Base-by-base conservation (phyloP, 2,113 vertebrate genomes). In the Lanius collurio region DNA sequence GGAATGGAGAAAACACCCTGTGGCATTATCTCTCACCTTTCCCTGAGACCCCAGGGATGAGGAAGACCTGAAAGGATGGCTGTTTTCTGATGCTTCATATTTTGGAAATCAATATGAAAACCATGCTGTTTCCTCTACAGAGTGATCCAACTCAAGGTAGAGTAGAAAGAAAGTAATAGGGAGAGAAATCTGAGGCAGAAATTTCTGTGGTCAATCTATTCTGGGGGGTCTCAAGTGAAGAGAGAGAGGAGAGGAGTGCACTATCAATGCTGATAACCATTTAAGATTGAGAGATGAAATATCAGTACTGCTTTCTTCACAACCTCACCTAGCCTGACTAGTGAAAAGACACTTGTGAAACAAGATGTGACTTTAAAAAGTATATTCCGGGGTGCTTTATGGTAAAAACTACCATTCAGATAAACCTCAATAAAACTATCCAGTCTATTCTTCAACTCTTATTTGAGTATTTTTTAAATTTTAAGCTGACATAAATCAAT, bases 311-410 rank as follows among this genome's bases (percentile, higher is more conserved):
- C 13, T 79, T 94, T 88, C 52, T 92, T 63, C 42, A 75, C 5
- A n/a, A 65, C 56, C 3, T 73, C 49, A 74, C 12, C 4, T 15
- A 70, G 9, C 2, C 1, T 20, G 20, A 83, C 1, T 7, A 41
- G 20, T 46, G 37, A 75, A 82, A 79, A 90, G 9, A 6, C 13
- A 50, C 3, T 68, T 63, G 23, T 63, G 33, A 82, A 78, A 44
- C 11, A 75, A 75, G 6, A 5, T 1, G 0, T 9, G 4, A 46
- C 35, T 83, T 57, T 1, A 39, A 65, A 55, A 84, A 20, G 1
- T 33, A 3, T 81, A 22, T 52, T 81, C 16, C 73, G 8, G 17
- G 5, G 3, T 47, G 3, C 0, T 5, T 55, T 90, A 44, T 71
- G 5, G 28, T 55, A 50, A 74, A 84, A 92, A 27, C 6, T 78